A percentile compares a stretch with the other conserved stretches of the same genome.
These are phyloP conservation scores for Chaetodon auriga DNA, from an alignment of 2,113 vertebrate species.

Conservation along the genomic window DNA sequence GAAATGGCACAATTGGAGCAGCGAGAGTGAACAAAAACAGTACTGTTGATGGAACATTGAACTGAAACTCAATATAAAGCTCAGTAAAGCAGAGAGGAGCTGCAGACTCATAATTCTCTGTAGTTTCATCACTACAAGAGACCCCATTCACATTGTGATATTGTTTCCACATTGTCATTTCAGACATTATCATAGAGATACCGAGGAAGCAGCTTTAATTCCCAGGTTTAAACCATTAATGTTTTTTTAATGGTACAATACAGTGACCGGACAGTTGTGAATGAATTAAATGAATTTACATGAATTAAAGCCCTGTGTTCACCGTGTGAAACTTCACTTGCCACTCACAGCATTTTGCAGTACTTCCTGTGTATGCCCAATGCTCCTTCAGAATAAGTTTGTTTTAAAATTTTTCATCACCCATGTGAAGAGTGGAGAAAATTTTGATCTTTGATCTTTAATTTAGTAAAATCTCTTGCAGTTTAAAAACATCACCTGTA, in stretches of 20 bases:
- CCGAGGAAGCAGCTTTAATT: too few species aligned
- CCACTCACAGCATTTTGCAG: too few species aligned
- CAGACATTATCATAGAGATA: too few species aligned
- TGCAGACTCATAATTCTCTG: background rate
- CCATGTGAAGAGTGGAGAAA: background rate
- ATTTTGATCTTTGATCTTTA: too few species aligned
- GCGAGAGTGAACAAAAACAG: too few species aligned
- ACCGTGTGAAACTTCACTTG: too few species aligned
- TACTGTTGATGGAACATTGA: background rate
- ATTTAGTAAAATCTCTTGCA: background rate
- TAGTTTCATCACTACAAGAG: background rate
- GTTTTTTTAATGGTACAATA: background rate
- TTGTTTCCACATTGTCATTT: too few species aligned
- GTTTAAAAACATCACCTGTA: background rate
- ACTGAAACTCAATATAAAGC: background rate
- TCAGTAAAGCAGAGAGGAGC: background rate
- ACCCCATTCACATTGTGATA: too few species aligned
- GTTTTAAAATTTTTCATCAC: background rate
- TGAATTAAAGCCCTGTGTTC: too few species aligned
- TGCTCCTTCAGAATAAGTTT: background rate
- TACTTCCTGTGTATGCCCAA: background rate
- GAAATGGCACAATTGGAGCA: background rate
- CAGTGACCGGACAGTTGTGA: background rate
- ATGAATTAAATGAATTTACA: too few species aligned
- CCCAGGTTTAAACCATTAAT: too few species aligned